phyloP scores from a whole-genome alignment of 2,888 invertebrate species.

The Phlogophora meticulosa region DNA sequence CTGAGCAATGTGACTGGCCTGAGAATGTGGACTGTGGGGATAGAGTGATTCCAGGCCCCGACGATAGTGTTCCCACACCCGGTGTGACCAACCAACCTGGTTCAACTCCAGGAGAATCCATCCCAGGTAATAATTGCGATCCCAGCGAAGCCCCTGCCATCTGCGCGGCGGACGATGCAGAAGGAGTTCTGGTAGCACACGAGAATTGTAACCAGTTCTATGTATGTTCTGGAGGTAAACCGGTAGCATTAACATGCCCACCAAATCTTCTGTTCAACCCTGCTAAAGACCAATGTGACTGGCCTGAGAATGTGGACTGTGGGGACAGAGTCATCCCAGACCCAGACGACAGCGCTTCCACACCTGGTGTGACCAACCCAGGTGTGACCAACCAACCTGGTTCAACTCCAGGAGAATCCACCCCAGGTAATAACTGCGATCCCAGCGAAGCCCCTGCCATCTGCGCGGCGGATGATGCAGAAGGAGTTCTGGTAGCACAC shows the following conservation, averaged over 20 bases:
- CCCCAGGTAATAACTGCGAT: slow-evolving; percentile 61
- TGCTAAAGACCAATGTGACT: slow-evolving; percentile 69
- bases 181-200: slow-evolving; percentile 69
- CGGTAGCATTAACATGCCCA: slow-evolving; percentile 64
- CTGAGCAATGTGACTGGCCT: slow-evolving; percentile 67
- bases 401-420: not conserved
- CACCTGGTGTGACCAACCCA: not conserved
- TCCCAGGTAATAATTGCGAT: slow-evolving; percentile 33
- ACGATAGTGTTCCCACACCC: slow-evolving; percentile 5
- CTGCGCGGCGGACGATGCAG: slow-evolving; percentile 68
- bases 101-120: not conserved
- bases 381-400: not conserved
- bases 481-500: slow-evolving; percentile 70
- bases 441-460: slow-evolving; percentile 69
- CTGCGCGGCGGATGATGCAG: slow-evolving; percentile 68
- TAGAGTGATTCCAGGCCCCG: slow-evolving; percentile 51
- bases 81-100: not conserved
- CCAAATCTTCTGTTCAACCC: slow-evolving; percentile 69
- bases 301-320: slow-evolving; percentile 71
- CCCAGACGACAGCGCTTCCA: slow-evolving; percentile 17
- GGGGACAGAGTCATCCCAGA: slow-evolving; percentile 62
- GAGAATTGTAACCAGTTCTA: slow-evolving; percentile 76
- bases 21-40: slow-evolving; percentile 68
- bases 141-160: slow-evolving; percentile 69
- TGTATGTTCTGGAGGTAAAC: slow-evolving; percentile 64